These are phyloP conservation scores for Dolichallabes microphthalmus DNA, from an alignment of 2,113 vertebrate species.

Conservation along the genomic window DNA sequence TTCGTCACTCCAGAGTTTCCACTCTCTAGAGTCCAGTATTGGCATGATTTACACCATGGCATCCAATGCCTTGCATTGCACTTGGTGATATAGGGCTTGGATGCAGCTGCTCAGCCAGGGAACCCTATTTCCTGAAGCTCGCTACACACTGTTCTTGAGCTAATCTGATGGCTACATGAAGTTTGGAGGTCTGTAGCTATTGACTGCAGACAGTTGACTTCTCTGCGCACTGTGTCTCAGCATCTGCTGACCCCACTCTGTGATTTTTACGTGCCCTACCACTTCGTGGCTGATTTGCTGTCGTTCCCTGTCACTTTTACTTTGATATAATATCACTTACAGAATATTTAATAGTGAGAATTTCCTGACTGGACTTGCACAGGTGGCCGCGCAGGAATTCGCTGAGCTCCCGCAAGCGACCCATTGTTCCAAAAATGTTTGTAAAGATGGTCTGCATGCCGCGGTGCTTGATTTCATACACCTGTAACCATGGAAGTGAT, in stretches of 20 bases:
- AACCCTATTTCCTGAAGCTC: not conserved
- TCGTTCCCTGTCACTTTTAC: not conserved
- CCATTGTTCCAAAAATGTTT: not conserved
- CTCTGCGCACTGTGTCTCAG: not conserved
- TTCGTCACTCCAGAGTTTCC: not conserved
- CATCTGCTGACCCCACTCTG: no score
- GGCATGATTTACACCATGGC: not conserved
- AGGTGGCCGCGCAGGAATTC: not conserved
- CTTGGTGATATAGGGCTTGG: no score
- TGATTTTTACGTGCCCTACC: no score
- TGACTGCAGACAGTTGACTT: not conserved
- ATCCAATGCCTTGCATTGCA: not conserved
- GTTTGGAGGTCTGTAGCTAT: not conserved
- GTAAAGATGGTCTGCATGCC: not conserved
- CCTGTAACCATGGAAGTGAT: not conserved
- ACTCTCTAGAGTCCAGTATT: not conserved
- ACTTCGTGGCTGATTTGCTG: no score
- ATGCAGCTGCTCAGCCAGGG: no score
- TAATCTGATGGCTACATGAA: not conserved
- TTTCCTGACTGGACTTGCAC: not conserved
- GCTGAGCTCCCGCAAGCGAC: no score
- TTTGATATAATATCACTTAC: not conserved
- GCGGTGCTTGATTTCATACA: not conserved
- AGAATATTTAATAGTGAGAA: not conserved
- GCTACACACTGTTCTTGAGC: not conserved